These are phyloP conservation scores for Myotis brandtii DNA, from an alignment of 2,113 vertebrate genomes.

Conservation along the genomic window DNA sequence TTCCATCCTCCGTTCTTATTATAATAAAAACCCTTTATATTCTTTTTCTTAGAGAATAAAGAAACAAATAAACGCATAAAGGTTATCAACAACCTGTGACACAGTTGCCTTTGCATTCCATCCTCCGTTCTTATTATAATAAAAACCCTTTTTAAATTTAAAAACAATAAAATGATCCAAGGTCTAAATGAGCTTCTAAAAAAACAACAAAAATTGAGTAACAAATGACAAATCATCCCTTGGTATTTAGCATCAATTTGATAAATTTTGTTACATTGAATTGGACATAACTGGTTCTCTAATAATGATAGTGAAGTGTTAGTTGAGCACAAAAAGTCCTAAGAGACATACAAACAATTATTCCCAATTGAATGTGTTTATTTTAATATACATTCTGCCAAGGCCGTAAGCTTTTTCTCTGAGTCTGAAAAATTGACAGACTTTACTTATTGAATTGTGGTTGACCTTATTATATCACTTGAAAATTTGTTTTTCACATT, in stretches of 20 bases:
- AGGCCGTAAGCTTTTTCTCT: neutral
- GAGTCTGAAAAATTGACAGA: neutral
- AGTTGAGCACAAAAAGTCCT: neutral
- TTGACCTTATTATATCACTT: neutral
- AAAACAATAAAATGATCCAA: neutral
- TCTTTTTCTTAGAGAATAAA: conserved; percentile 41
- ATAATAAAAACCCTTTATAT: neutral
- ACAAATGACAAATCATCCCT: neutral
- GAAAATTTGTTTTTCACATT: neutral
- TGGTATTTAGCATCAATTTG: neutral
- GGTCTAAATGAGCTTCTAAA: neutral
- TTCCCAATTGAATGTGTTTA: neutral
- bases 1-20: neutral
- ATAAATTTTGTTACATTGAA: neutral
- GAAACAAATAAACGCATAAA: conserved; percentile 39
- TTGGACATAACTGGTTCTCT: fast-evolving
- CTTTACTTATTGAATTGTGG: neutral
- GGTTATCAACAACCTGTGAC: conserved; percentile 55
- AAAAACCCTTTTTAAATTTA: neutral
- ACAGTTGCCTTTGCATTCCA: neutral
- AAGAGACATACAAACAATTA: neutral
- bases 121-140: fast-evolving
- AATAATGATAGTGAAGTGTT: neutral
- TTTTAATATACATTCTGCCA: neutral
- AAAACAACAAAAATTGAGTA: neutral